phyloP scores from a whole-genome alignment of 2,797 vertebrate genomes.

The Malacoraja senta region DNA sequence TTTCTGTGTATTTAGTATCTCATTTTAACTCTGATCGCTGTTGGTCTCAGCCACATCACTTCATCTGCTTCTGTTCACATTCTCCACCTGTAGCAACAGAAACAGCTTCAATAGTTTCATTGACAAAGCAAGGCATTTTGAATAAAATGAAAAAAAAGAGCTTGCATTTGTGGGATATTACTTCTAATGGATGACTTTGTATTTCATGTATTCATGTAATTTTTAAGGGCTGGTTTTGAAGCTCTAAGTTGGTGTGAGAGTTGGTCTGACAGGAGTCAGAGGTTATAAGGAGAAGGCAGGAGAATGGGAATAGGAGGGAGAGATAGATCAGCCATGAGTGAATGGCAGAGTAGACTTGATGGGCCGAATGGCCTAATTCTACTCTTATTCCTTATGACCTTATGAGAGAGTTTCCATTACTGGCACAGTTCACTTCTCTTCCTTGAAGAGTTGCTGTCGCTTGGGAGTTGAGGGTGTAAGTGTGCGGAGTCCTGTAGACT shows the following conservation, averaged over 20 bases:
- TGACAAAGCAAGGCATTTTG: neutral
- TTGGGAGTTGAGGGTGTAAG: neutral
- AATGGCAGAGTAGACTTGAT: too few species aligned
- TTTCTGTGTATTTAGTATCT: neutral
- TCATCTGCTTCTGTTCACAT: too few species aligned
- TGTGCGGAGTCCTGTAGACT: too few species aligned
- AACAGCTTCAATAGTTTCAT: neutral
- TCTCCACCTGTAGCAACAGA: neutral
- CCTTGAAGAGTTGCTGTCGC: neutral
- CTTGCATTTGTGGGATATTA: neutral
- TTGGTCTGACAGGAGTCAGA: too few species aligned
- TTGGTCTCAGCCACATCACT: neutral
- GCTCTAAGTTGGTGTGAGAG: neutral
- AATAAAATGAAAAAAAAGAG: neutral
- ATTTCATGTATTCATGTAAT: neutral
- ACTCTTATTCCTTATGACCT: too few species aligned
- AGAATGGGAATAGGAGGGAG: too few species aligned
- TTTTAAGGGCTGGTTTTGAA: neutral
- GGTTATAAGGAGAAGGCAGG: too few species aligned
- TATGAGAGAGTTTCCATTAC: neutral
- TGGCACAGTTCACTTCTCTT: neutral
- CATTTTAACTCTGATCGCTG: neutral
- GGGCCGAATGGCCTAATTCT: too few species aligned
- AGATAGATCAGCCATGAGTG: too few species aligned
- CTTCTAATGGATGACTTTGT: too few species aligned